phyloP scores from a whole-genome alignment of 2,113 vertebrate species.

The Tupaia tana region DNA sequence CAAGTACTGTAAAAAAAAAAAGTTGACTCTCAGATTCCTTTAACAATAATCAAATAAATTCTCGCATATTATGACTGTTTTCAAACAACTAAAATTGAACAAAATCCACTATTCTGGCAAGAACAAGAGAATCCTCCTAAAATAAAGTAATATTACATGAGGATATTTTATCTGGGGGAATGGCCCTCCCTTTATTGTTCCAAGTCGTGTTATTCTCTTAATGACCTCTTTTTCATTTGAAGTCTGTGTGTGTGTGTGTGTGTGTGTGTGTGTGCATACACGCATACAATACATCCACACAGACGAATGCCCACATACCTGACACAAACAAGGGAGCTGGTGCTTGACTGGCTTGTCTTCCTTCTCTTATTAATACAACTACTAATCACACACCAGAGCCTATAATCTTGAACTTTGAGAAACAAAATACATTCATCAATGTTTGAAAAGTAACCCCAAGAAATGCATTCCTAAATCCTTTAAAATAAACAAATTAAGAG shows the following conservation, averaged over 20 bases:
- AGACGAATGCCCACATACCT: conserved; percentile 71
- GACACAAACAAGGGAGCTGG: conserved; percentile 64
- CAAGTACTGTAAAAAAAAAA: not conserved
- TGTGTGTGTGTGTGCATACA: not conserved
- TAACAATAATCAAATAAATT: conserved; percentile 39
- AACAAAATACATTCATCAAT: conserved; percentile 79
- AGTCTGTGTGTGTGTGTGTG: conserved; percentile 36
- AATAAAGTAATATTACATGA: conserved; percentile 35
- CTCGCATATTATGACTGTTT: conserved; percentile 24
- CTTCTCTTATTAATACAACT: conserved; percentile 76
- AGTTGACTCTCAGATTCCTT: conserved; percentile 12
- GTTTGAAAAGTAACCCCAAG: conserved; percentile 76
- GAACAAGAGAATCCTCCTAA: conserved; percentile 42
- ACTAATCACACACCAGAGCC: conserved; percentile 68
- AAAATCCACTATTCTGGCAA: conserved; percentile 16
- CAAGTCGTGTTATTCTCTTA: conserved; percentile 61
- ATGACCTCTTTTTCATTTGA: conserved; percentile 53
- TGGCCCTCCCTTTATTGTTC: conserved; percentile 16
- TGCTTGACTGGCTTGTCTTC: conserved; percentile 64
- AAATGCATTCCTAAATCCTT: conserved; percentile 80
- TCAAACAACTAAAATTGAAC: conserved; percentile 41
- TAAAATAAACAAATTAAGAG: conserved; percentile 84
- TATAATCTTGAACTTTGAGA: conserved; percentile 75
- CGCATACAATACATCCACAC: conserved; percentile 50
- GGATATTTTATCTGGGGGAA: conserved; percentile 54